phyloP scores from a whole-genome alignment of 2,113 vertebrate species.

The Peromyscus leucopus region DNA sequence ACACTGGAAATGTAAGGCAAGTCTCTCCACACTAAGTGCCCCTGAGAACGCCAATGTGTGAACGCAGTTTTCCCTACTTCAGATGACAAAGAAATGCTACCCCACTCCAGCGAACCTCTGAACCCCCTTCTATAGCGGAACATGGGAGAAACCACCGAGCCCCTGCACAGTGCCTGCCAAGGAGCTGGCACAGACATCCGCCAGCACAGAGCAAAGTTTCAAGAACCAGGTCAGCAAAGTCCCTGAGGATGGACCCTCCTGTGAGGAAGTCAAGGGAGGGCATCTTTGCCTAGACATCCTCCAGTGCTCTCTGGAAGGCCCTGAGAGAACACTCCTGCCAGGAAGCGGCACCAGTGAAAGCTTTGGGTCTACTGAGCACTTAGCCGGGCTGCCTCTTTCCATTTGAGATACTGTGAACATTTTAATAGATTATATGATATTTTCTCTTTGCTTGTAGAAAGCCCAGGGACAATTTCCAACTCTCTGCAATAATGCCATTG shows the following conservation, averaged over 20 bases:
- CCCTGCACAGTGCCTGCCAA: background rate
- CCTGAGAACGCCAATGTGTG: conserved; percentile 21
- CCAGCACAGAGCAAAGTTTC: background rate
- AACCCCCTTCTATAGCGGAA: background rate
- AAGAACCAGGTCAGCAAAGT: background rate
- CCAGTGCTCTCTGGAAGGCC: background rate
- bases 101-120: background rate
- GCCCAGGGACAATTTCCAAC: background rate
- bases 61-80: conserved; percentile 30
- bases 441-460: conserved; percentile 39
- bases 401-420: background rate
- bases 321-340: background rate
- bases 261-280: background rate
- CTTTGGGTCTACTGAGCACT: conserved; percentile 11
- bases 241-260: background rate
- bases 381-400: background rate
- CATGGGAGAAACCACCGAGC: background rate
- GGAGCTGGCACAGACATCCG: background rate
- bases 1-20: conserved; percentile 57
- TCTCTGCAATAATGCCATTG: background rate
- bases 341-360: background rate
- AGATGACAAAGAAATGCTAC: conserved; percentile 27
- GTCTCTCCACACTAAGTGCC: background rate
- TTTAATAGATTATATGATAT: conserved; percentile 10
- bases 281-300: background rate